Evolutionary conservation across 2,888 invertebrate species (phyloP).

Genomic region (Melieria picta): DNA sequence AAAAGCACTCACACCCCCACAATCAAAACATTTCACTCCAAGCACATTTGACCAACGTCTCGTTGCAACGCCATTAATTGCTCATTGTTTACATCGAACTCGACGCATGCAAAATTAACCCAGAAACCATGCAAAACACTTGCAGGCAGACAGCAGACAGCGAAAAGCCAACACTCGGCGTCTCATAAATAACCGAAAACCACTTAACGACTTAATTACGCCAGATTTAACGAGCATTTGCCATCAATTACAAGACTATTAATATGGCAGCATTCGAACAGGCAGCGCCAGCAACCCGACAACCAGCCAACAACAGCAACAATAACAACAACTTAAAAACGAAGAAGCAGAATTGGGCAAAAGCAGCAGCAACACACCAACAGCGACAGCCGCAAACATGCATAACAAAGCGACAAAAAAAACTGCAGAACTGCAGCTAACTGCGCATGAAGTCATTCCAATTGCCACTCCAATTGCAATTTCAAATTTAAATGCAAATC

Average conservation of each 20-base stretch:
- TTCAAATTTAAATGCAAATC: slow-evolving; percentile 45
- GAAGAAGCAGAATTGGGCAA: slow-evolving; percentile 12
- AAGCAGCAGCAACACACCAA: neutral
- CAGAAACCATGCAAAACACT: too few species aligned
- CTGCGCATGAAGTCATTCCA: neutral
- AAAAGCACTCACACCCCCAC: too few species aligned
- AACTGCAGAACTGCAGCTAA: too few species aligned
- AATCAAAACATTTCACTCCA: too few species aligned
- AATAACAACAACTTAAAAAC: neutral
- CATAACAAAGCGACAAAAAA: too few species aligned
- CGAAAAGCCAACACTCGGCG: too few species aligned
- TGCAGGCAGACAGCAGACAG: too few species aligned
- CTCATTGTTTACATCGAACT: too few species aligned
- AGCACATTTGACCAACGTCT: too few species aligned
- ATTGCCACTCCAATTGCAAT: slow-evolving; percentile 18
- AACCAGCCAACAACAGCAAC: neutral
- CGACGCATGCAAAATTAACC: too few species aligned
- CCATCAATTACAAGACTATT: slow-evolving; percentile 60
- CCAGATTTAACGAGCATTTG: slow-evolving; percentile 60
- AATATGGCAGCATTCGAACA: slow-evolving; percentile 48
- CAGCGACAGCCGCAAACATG: neutral
- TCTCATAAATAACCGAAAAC: slow-evolving; percentile 30
- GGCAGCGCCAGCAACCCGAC: neutral
- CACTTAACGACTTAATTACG: slow-evolving; percentile 58
- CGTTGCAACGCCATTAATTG: too few species aligned